Conservation (phyloP, 2,797 vertebrate genomes). For the Pagetopsis macropterus region DNA sequence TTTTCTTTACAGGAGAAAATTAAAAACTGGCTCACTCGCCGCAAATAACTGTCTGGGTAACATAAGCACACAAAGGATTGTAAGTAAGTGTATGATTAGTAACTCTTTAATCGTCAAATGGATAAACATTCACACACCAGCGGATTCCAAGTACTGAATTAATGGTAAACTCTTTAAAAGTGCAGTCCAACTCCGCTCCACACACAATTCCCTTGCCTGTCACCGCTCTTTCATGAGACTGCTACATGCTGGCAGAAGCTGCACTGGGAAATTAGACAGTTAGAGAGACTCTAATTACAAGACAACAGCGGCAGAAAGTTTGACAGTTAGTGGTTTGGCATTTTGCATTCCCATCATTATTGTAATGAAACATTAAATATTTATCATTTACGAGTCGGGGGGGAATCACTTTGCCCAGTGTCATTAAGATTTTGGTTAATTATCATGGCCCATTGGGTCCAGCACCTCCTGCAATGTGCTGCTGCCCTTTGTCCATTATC, state of each 20-base stretch:
- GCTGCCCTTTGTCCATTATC: slow-evolving; percentile 69
- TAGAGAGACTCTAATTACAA: slow-evolving; percentile 65
- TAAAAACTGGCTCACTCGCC: slow-evolving; percentile 9
- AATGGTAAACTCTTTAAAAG: slow-evolving; percentile 35
- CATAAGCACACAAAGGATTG: slow-evolving; percentile 15
- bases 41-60: slow-evolving; percentile 35
- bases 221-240: slow-evolving; percentile 43
- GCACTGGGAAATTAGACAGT: slow-evolving; percentile 56
- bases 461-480: slow-evolving; percentile 62
- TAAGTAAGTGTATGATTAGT: slow-evolving; percentile 32
- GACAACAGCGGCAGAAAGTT: slow-evolving; percentile 60
- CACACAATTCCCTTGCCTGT: slow-evolving; percentile 56
- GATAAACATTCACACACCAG: slow-evolving; percentile 33
- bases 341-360: slow-evolving; percentile 76
- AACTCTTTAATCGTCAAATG: slow-evolving; percentile 52
- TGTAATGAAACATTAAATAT: slow-evolving; percentile 83
- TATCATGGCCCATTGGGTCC: slow-evolving; percentile 79
- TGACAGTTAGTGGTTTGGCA: slow-evolving; percentile 68
- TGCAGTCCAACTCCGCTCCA: slow-evolving; percentile 32
- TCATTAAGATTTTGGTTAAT: slow-evolving; percentile 84
- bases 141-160: slow-evolving; percentile 43
- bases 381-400: slow-evolving; percentile 68
- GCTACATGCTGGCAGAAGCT: slow-evolving; percentile 58
- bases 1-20: slow-evolving; percentile 14
- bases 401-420: slow-evolving; percentile 72